These are phyloP conservation scores for Lagopus muta DNA, from an alignment of 2,113 vertebrate species.

Conservation along the genomic window DNA sequence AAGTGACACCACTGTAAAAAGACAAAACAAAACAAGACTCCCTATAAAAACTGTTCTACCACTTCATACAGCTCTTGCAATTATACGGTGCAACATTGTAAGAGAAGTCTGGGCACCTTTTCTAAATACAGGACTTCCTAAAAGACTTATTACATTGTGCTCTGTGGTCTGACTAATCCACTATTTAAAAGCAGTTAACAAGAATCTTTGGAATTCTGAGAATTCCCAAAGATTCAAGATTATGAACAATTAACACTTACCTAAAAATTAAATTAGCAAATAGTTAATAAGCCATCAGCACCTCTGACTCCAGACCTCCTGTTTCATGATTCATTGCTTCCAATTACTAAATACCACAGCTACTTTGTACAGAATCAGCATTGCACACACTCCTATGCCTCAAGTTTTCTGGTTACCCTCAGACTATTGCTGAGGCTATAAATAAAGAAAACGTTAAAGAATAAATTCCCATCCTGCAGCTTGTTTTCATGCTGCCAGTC, in stretches of 20 bases:
- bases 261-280: constrained; percentile 39
- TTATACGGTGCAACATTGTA: neutral
- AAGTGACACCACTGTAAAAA: neutral
- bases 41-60: neutral
- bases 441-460: neutral
- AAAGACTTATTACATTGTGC: rapidly evolving
- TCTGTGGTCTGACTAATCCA: neutral
- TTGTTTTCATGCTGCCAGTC: neutral
- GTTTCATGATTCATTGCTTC: constrained; percentile 48
- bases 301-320: constrained; percentile 21
- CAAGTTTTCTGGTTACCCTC: neutral
- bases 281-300: neutral
- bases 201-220: neutral
- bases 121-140: neutral
- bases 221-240: neutral
- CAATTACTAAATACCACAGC: constrained; percentile 38
- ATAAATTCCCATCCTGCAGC: neutral
- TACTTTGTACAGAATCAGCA: neutral
- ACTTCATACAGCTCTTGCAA: neutral
- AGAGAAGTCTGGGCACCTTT: neutral
- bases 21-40: neutral
- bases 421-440: neutral
- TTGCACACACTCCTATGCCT: neutral
- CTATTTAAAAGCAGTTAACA: neutral
- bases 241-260: constrained; percentile 12